Evolutionary conservation across 2,113 vertebrate genomes (phyloP).

Genomic region (Amazona guildingii): DNA sequence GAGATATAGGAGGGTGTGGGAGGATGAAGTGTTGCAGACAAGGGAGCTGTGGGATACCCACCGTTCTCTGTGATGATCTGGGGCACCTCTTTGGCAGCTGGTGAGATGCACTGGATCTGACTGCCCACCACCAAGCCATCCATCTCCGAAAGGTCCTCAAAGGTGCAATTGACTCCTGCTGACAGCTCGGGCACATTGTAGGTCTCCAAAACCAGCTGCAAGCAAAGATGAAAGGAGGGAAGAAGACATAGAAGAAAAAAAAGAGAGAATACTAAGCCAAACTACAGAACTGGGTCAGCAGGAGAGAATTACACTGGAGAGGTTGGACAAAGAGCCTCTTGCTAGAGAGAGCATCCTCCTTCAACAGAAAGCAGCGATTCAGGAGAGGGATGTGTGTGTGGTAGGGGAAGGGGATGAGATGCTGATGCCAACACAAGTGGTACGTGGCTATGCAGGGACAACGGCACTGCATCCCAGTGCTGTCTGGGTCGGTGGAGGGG

Average conservation of each 20-base stretch:
- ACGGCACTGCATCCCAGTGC: neutral
- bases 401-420: constrained; percentile 16
- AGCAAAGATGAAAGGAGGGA: neutral
- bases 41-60: constrained; percentile 50
- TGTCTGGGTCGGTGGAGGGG: constrained; percentile 32
- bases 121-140: constrained; percentile 94
- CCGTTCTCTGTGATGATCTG: constrained; percentile 92
- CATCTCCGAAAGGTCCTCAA: constrained; percentile 95
- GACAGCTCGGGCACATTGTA: constrained; percentile 97
- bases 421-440: neutral
- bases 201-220: constrained; percentile 92
- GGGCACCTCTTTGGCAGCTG: constrained; percentile 93
- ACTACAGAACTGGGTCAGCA: neutral
- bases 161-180: constrained; percentile 95
- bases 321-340: constrained; percentile 66
- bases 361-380: constrained; percentile 53
- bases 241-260: neutral
- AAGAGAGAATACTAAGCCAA: neutral
- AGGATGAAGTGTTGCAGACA: neutral
- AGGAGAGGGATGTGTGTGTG: constrained; percentile 15
- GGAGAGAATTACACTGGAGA: constrained; percentile 66
- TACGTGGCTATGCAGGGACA: constrained; percentile 21
- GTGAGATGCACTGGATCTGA: constrained; percentile 90
- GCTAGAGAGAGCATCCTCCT: constrained; percentile 63
- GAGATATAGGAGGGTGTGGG: accelerated